Conservation (phyloP, 2,113 vertebrate species). For the Cyphomyrus plagiostoma region DNA sequence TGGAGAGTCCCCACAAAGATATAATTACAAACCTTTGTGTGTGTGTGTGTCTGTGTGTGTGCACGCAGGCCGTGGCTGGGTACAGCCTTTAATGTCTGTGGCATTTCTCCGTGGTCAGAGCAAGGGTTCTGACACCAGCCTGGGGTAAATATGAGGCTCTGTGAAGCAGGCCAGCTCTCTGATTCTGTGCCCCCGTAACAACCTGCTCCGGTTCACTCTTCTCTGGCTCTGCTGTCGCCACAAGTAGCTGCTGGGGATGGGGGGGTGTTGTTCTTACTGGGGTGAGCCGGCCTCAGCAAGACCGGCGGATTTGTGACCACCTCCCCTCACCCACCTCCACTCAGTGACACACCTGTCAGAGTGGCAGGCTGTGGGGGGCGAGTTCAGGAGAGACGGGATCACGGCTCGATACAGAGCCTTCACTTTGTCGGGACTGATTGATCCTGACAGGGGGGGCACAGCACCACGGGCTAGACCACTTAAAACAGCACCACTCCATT, state of each 20-base stretch:
- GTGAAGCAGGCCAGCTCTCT: background rate
- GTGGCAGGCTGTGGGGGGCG: background rate
- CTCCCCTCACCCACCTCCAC: background rate
- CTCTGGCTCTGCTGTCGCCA: background rate
- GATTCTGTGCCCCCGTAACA: background rate
- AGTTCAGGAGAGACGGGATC: background rate
- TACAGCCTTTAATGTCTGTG: background rate
- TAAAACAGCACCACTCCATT: slow-evolving; percentile 52
- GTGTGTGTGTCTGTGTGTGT: background rate
- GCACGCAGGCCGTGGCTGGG: slow-evolving; percentile 2
- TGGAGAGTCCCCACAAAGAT: no score
- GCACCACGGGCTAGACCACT: slow-evolving; percentile 63
- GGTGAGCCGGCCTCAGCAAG: background rate
- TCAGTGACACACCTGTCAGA: background rate
- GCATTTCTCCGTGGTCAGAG: background rate
- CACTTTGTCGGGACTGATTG: slow-evolving; percentile 68
- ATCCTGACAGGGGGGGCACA: slow-evolving; percentile 68
- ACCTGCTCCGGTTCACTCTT: background rate
- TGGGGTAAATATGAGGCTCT: background rate
- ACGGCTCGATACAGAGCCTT: slow-evolving; percentile 55
- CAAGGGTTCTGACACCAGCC: no score
- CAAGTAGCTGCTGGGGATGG: background rate
- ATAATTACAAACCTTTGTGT: background rate
- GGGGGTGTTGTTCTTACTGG: background rate
- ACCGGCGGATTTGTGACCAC: no score